Base-by-base conservation (phyloP, 1,140 invertebrate species). In the Epicauta chinensis region DNA sequence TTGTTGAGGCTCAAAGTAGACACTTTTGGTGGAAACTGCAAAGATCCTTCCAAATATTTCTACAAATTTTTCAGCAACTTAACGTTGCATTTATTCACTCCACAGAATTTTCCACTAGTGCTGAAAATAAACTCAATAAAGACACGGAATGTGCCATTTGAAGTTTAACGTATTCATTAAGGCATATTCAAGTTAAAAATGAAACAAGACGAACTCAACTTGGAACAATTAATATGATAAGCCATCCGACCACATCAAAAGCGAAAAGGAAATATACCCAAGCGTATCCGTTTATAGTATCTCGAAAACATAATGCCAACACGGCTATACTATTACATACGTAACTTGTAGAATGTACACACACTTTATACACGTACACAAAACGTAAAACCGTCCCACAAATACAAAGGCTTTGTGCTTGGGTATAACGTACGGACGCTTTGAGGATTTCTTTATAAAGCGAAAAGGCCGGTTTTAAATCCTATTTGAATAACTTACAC, bases 361-460 rank as follows among this genome's bases (percentile, higher is more conserved):
- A 23, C 7, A 23, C 23, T n/a, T n/a, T n/a, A 23, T 23, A 3
- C 23, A 23, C 17, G 7, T 23, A 23, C 23, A 23, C 23, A 23
- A 3, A 23, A 23, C 7, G 23, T 23, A 23, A n/a, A 47, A 47
- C 45, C 34, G 45, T 47, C 45, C n/a, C 23, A 23, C 45, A 47
- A 47, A 47, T 47, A 47, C 45, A 38, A 47, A 47, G 37, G 45
- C 45, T 47, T 47, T 47, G 45, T 47, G 45, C 45, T 38, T 47
- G 32, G 7, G 37, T 47, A 37, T 47, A 47, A 47, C 45, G 45
- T 47, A 47, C 45, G 45, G 16, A 47, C 38, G 45, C 45, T 47
- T 47, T 47, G 45, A 47, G 45, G 45, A 47, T 47, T 47, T 47
- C 45, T 47, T 47, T 47, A 47, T 47, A 47, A 38, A 47, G 34